Evolutionary conservation across 2,888 invertebrate genomes (phyloP), one percentile per base, ranked within the genome.

Genomic region (Athalia circularis): DNA sequence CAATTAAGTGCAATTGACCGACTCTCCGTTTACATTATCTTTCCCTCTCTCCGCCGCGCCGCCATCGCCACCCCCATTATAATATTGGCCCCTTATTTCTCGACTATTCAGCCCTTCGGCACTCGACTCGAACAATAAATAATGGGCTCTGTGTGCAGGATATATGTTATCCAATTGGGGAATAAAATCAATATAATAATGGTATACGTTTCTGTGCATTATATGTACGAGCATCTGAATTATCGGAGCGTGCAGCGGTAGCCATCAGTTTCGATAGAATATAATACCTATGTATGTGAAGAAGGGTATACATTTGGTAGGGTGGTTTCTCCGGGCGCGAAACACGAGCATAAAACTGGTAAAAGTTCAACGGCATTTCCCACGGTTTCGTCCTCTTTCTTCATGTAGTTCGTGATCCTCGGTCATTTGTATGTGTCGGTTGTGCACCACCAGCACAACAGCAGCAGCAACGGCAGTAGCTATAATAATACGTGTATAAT

Each of bases 291-390:
- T 29, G 29, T 29, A 29, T 29, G 29, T 29, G 29, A 29, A 29
- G 29, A 29, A 29, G 29, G 29, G 29, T 29, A 29, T 29, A 29
- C 2, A 29, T 29, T 29, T 29, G 29, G 29, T 29, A 29, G 29
- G 29, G 29, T 29, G 29, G 29, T 29, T 29, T 29, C 29, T 29
- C 29, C 29, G 29, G 79, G 80, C 81, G 80, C 80, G 82, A 82
- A 85, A 85, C 81, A 80, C 84, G 82, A 83, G 84, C 43, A 68
- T 68, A 65, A 83, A 83, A 85, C 84, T 83, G 85, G 85, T 85
- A 83, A 84, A 87, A 85, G 86, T 86, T 86, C 85, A 86, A 86
- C 86, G 87, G 87, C 86, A 87, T 88, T 88, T 89, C 89, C 88
- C 88, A 88, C 89, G 88, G 86, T 85, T 84, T 75, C 68, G 59